Evolutionary conservation across 2,797 vertebrate genomes (phyloP).

Genomic region (Steatocranus sp.): DNA sequence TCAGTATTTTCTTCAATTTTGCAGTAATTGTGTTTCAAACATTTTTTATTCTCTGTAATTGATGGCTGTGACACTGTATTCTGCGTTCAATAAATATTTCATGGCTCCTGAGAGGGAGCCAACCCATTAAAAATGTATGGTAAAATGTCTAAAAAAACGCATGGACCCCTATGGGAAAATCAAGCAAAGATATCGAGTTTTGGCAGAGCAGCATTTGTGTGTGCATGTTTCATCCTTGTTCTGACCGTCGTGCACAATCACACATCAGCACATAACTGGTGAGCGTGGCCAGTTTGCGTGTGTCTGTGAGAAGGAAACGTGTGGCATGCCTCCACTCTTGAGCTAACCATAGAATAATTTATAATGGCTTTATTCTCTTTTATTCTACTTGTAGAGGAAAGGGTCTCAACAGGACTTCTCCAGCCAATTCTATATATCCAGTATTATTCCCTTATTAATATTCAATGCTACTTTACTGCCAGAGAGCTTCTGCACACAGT

Average conservation of each 20-base stretch:
- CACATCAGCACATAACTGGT: background rate
- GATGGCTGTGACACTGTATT: constrained; percentile 60
- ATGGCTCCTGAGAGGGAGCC: constrained; percentile 51
- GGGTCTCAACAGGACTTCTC: constrained; percentile 53
- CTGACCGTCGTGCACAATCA: constrained; percentile 3
- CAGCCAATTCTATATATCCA: constrained; percentile 46
- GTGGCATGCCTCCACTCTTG: background rate
- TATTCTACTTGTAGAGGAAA: constrained; percentile 28
- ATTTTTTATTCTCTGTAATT: constrained; percentile 42
- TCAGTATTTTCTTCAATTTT: background rate
- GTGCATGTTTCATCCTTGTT: background rate
- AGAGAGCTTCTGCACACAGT: constrained; percentile 42
- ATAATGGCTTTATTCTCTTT: constrained; percentile 41
- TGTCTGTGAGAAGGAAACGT: background rate
- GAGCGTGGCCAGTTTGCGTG: constrained; percentile 1
- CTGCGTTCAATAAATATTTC: constrained; percentile 55
- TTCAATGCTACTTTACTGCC: constrained; percentile 59
- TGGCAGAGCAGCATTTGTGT: background rate
- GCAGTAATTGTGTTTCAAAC: constrained; percentile 33
- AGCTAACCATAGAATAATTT: constrained; percentile 53
- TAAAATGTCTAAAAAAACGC: constrained; percentile 56
- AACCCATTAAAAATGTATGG: constrained; percentile 61
- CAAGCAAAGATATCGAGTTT: constrained; percentile 21
- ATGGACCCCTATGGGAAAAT: constrained; percentile 25
- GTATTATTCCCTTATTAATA: constrained; percentile 66